Conservation (phyloP, 2,113 vertebrate species). For the Lathamus discolor region DNA sequence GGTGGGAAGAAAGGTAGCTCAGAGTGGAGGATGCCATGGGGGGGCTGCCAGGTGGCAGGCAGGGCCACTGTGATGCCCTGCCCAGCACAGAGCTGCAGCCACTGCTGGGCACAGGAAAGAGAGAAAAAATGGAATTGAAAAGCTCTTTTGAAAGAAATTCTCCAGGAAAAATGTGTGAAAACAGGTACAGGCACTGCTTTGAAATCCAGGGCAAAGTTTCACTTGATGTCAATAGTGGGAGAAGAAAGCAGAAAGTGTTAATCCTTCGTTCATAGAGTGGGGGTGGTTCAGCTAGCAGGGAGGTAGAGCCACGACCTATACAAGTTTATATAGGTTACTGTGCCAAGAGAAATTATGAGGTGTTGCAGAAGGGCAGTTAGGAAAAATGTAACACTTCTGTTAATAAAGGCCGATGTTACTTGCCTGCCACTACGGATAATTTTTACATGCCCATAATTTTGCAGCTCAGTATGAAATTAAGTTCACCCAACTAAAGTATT, state of each 20-base stretch:
- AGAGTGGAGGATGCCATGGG: background rate
- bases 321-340: background rate
- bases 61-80: background rate
- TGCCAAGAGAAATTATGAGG: background rate
- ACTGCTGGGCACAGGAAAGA: accelerated
- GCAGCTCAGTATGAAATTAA: background rate
- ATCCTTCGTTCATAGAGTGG: background rate
- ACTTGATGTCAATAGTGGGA: background rate
- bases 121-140: background rate
- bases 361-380: background rate
- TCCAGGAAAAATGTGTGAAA: background rate
- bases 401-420: constrained; percentile 1
- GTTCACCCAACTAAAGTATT: background rate
- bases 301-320: background rate
- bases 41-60: background rate
- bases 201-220: background rate
- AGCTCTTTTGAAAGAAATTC: background rate
- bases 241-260: background rate
- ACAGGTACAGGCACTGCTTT: background rate
- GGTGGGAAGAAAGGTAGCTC: background rate
- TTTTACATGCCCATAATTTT: background rate
- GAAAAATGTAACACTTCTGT: background rate
- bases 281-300: background rate
- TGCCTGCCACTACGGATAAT: background rate
- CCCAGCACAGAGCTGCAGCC: background rate